Conservation (phyloP, 2,888 invertebrate species). For the Cotesia congregata region DNA sequence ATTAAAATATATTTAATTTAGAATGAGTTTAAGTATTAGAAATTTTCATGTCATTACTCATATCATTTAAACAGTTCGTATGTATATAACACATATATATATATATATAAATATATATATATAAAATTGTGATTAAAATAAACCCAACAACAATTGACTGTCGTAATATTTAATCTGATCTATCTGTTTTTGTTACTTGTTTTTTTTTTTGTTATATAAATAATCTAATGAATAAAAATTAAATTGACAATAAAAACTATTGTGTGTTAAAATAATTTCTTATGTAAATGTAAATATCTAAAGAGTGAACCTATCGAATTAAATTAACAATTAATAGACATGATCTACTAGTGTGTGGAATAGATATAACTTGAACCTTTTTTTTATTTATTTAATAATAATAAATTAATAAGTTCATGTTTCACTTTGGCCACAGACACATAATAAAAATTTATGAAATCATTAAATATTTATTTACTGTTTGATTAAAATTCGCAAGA, state of each 20-base stretch:
- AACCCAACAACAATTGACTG: slow-evolving; percentile 67
- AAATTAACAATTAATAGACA: neutral
- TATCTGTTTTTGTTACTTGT: neutral
- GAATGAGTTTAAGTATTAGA: slow-evolving; percentile 60
- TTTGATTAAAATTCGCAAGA: neutral
- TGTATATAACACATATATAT: slow-evolving; percentile 63
- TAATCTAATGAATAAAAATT: neutral
- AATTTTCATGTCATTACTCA: slow-evolving; percentile 63
- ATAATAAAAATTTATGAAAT: neutral
- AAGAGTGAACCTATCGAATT: neutral
- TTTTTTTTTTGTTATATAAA: neutral
- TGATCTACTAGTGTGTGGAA: neutral
- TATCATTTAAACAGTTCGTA: slow-evolving; percentile 65
- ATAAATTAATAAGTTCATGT: neutral
- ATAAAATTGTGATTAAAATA: slow-evolving; percentile 33
- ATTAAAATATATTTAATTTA: slow-evolving; percentile 47
- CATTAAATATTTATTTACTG: neutral
- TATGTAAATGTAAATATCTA: neutral
- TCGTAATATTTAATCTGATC: slow-evolving; percentile 46
- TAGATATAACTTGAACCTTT: neutral
- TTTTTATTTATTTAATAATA: too few species aligned
- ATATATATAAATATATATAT: slow-evolving; percentile 50
- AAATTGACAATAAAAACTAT: neutral
- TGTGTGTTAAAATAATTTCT: neutral
- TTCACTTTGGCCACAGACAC: neutral